Base-by-base conservation (phyloP, 2,888 invertebrate species). In the Trissolcus japonicus region DNA sequence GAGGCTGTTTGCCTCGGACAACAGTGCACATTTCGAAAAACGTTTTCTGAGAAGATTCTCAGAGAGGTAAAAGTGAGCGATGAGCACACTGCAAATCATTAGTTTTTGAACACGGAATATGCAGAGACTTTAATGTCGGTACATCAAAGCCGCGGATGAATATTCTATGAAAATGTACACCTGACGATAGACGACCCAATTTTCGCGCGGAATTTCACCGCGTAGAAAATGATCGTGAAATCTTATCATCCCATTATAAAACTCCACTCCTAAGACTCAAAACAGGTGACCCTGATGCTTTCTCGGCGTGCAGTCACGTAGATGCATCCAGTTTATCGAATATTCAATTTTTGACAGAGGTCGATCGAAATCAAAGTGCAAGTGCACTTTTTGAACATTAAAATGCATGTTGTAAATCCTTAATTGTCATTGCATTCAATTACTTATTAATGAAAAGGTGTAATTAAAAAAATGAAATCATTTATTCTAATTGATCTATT, bases 1-100 rank as follows among this genome's bases (percentile, higher is more conserved):
- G 86, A 87, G 76, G 83, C 85, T 13, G 83, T 82, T 41, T 82
- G 81, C 75, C 81, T 86, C 48, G 83, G 46, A 81, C 79, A 7
- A 81, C 79, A 7, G 60, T 84, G 17, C 76, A 73, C 77, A 54
- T 67, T 16, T 13, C 16, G 46, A 56, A 41, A 41, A 62, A 35
- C 66, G 40, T 54, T 62, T 68, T 59, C 25, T 46, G 16, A 43
- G 13, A 48, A 51, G 9, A 51, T 51, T 19, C 7, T 51, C 46
- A 46, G 14, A 46, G n/a, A 16, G 46, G 14, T 16, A 16, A 46
- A 35, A 35, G 35, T 35, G 35, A 46, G 11, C 46, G 46, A 46
- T 46, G 14, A 43, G 43, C 43, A 14, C 6, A 9, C 14, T 14
- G 19, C 51, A 11, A 51, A 51, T 51, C 19, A 13, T 4, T 14